Conservation (phyloP, 2,113 vertebrate species). For the Spheniscus mendiculus region DNA sequence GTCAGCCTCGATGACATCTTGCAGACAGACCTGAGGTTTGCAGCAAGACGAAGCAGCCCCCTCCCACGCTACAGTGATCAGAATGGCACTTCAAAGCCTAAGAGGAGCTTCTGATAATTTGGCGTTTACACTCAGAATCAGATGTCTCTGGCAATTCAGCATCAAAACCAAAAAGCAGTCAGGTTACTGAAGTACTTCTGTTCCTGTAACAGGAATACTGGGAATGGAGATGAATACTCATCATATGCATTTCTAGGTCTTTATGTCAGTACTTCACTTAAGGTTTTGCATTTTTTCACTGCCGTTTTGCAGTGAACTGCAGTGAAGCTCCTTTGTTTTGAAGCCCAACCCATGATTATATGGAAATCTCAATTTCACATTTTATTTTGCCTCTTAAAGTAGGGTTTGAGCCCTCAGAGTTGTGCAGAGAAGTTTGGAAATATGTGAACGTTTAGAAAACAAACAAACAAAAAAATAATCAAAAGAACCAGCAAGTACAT, state of each 20-base stretch:
- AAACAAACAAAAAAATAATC: not conserved
- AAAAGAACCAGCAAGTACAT: fast-evolving
- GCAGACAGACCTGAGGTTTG: not conserved
- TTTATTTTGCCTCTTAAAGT: not conserved
- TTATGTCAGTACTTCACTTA: not conserved
- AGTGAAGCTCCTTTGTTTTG: not conserved
- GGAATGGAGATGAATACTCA: not conserved
- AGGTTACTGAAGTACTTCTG: not conserved
- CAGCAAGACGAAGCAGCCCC: not conserved
- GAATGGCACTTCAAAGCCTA: not conserved
- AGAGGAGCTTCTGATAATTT: not conserved
- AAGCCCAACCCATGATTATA: not conserved
- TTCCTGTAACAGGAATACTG: not conserved
- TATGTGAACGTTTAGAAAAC: not conserved
- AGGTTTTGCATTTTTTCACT: not conserved
- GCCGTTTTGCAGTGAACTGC: not conserved
- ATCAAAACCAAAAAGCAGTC: not conserved
- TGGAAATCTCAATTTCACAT: not conserved
- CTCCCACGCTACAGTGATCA: not conserved
- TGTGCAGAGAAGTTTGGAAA: not conserved
- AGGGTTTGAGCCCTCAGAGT: not conserved
- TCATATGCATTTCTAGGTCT: not conserved
- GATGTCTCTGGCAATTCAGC: not conserved
- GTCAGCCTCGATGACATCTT: fast-evolving
- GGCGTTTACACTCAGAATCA: not conserved